Evolutionary conservation across 2,797 vertebrate genomes (phyloP).

Genomic region (Enteromius trimaculatus): DNA sequence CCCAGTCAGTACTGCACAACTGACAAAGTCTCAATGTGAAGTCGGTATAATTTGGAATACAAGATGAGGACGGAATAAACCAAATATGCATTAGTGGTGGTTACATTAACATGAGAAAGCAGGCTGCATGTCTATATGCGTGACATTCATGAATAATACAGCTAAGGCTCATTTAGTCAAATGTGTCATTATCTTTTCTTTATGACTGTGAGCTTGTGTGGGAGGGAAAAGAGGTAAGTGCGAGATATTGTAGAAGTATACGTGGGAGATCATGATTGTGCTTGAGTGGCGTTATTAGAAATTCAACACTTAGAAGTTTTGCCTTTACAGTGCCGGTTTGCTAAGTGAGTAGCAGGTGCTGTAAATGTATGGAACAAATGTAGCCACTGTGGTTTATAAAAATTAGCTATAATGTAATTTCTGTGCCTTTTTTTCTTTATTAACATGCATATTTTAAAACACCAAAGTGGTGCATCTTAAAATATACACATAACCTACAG

Average conservation of each 20-base stretch:
- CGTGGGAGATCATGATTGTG: constrained; percentile 35
- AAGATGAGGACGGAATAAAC: constrained; percentile 6
- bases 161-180: constrained; percentile 16
- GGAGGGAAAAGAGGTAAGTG: constrained; percentile 27
- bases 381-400: background rate
- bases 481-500: background rate
- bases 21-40: background rate
- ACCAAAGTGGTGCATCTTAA: background rate
- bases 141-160: constrained; percentile 48
- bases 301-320: constrained; percentile 30
- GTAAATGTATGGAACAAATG: background rate
- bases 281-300: constrained; percentile 35
- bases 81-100: constrained; percentile 22
- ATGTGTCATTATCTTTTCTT: constrained; percentile 44
- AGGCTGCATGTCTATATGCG: constrained; percentile 18
- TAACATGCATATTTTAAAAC: background rate
- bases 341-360: background rate
- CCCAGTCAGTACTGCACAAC: background rate
- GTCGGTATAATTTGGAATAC: background rate
- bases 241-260: constrained; percentile 23
- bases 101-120: constrained; percentile 32
- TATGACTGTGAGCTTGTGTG: constrained; percentile 34
- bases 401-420: background rate
- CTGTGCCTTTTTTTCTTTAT: background rate
- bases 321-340: background rate